phyloP scores from a whole-genome alignment of 2,113 vertebrate genomes.

The Turdus rufiventris region DNA sequence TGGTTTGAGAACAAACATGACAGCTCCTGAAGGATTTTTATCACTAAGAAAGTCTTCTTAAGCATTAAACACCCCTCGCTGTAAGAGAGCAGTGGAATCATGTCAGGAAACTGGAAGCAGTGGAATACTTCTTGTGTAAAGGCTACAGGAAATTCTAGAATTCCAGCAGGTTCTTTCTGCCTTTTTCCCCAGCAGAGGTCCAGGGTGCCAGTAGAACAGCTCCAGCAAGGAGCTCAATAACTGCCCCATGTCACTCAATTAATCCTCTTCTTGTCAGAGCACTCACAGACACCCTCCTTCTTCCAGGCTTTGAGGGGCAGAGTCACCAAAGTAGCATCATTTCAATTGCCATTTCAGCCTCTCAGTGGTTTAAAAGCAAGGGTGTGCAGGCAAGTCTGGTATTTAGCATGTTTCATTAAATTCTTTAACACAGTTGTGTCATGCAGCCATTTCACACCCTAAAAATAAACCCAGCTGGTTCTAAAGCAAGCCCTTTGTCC shows the following conservation, averaged over 20 bases:
- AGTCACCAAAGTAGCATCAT: background rate
- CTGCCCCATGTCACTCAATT: rapidly evolving
- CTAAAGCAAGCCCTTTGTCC: background rate
- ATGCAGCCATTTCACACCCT: background rate
- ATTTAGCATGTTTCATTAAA: background rate
- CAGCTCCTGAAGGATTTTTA: background rate
- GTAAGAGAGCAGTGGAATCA: background rate
- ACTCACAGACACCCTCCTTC: background rate
- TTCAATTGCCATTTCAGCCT: background rate
- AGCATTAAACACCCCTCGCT: rapidly evolving
- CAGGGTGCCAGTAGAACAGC: background rate
- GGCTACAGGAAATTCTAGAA: background rate
- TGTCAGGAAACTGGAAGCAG: background rate
- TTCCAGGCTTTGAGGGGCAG: background rate
- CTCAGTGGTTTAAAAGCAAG: background rate
- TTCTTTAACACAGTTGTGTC: background rate
- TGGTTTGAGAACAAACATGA: background rate
- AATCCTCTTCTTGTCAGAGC: background rate
- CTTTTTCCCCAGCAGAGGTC: background rate
- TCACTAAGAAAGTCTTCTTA: background rate
- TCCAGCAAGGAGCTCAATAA: background rate
- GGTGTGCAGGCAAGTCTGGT: background rate
- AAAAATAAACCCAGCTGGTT: conserved; percentile 1
- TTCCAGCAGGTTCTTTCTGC: background rate
- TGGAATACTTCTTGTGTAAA: background rate